Evolutionary conservation across 2,797 vertebrate species (phyloP), one percentile per base, ranked within the genome.

Genomic region (Poeciliopsis gracilis): DNA sequence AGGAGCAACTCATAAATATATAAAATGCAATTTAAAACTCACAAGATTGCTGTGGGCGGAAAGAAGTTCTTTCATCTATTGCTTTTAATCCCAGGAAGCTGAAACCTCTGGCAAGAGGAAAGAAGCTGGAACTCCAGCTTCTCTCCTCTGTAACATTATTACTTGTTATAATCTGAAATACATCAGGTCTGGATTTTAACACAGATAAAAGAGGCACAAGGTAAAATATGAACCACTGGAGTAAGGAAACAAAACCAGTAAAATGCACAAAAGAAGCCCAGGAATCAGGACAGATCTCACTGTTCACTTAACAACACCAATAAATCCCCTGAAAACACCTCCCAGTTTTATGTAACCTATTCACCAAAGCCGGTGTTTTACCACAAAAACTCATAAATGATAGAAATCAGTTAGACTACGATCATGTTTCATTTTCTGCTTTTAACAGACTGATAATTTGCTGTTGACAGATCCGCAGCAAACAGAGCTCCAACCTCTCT

Each of bases 401-500:
- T 66, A 66, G 28, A 20, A 66, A 41, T 6, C 63, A 67, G 10
- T 57, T 38, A n/a, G 15, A 43, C 45, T 38, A 18, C 47, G 20
- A 57, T 41, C 55, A 73, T 57, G 45, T 77, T 82, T 72, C 33
- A 20, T 80, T 43, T 63, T 7, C 33, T 72, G 59, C 69, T 38
- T 45, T 47, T 53, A 51, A 51, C 72, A 72, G 38, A 47, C 28
- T 41, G 43, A 80, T 84, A 41, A 75, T 33, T 74, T 20, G 33
- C 53, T 63, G 43, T 69, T 55, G 67, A 30, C 59, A 76, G 72
- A 72, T 77, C 79, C 78, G 63, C 30, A 46, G 74, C 77, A 77
- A 80, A 41, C 63, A n/a, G 70, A 28, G 61, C 75, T 87, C 67
- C 84, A 61, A 77, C 79, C 79, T 86, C 73, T 3, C 61, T 81